A percentile compares a stretch with the other conserved stretches of the same genome.
Conservation (phyloP, 1,140 invertebrate species). For the Charaxes varanes region DNA sequence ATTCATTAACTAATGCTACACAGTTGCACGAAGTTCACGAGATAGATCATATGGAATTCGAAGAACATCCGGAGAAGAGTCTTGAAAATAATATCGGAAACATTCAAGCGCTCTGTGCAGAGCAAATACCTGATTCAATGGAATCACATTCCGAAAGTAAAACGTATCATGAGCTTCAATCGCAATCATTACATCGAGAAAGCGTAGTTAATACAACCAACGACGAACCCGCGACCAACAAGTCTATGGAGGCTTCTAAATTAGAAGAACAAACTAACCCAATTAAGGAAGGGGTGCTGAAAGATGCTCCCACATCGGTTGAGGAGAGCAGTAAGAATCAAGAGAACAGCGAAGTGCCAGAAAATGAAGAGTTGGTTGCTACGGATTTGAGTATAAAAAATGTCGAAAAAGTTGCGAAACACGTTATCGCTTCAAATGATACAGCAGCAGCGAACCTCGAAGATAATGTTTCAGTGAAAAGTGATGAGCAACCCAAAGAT, state of each 20-base stretch:
- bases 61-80: constrained; percentile 42
- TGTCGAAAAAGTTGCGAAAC: constrained; percentile 29
- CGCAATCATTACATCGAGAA: constrained; percentile 40
- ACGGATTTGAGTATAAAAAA: constrained; percentile 70
- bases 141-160: constrained; percentile 35
- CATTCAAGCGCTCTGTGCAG: constrained; percentile 38
- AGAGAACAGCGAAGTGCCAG: constrained; percentile 6
- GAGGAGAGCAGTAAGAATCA: no score
- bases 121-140: constrained; percentile 47
- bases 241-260: no score
- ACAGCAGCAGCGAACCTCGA: constrained; percentile 48
- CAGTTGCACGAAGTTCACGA: constrained; percentile 38
- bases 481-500: constrained; percentile 76
- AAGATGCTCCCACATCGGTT: no score
- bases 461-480: constrained; percentile 56
- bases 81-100: constrained; percentile 35
- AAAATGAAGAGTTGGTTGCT: constrained; percentile 52
- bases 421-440: constrained; percentile 22
- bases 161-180: constrained; percentile 29
- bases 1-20: constrained; percentile 27
- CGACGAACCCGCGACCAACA: constrained; percentile 25
- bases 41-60: constrained; percentile 42
- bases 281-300: no score
- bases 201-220: constrained; percentile 37
- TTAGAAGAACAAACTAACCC: no score